phyloP scores from a whole-genome alignment of 2,888 invertebrate species.

The Sphinx pinastri region DNA sequence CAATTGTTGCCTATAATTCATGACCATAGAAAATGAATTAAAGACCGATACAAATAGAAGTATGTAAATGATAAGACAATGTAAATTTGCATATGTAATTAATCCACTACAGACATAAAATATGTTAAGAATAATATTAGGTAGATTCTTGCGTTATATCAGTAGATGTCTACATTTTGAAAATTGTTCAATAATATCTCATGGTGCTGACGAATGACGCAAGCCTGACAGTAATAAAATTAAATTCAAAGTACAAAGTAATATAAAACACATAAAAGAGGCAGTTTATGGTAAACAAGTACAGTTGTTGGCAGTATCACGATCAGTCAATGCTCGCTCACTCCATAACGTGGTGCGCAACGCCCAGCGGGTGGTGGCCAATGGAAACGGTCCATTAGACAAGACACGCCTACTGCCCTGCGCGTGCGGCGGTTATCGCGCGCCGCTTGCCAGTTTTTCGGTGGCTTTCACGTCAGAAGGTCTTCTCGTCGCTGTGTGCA shows the following conservation, averaged over 20 bases:
- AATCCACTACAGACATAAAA: too few species aligned
- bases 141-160: too few species aligned
- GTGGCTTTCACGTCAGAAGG: constrained; percentile 56
- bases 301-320: constrained; percentile 70
- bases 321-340: constrained; percentile 70
- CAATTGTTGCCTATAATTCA: too few species aligned
- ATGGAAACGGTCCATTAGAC: constrained; percentile 52
- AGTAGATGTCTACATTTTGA: too few species aligned
- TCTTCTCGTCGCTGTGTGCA: constrained; percentile 44
- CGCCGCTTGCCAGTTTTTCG: constrained; percentile 70
- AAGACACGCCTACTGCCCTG: constrained; percentile 68
- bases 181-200: constrained; percentile 24
- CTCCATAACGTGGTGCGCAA: constrained; percentile 59
- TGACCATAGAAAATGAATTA: too few species aligned
- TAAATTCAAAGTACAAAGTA: constrained; percentile 70
- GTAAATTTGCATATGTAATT: too few species aligned
- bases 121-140: too few species aligned
- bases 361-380: constrained; percentile 66
- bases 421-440: constrained; percentile 62
- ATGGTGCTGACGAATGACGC: constrained; percentile 61
- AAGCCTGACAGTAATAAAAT: constrained; percentile 70
- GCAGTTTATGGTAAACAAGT: constrained; percentile 80
- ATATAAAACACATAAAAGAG: constrained; percentile 80
- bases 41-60: too few species aligned
- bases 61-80: too few species aligned